Evolutionary conservation across 2,113 vertebrate species (phyloP).

Genomic region (Xiphophorus maculatus): DNA sequence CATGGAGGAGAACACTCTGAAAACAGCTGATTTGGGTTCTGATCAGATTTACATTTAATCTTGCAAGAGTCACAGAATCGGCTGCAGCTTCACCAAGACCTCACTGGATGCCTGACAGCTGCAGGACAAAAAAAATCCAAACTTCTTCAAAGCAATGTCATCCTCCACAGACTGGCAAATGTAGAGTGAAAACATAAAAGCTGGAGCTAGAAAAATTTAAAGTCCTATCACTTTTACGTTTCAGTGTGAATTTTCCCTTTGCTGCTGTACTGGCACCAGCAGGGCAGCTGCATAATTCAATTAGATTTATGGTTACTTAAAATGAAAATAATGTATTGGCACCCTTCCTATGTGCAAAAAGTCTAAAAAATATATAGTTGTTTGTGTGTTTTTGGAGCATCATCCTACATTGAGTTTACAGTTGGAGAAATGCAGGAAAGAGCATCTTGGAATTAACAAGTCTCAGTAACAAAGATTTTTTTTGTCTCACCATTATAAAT

Average conservation of each 20-base stretch:
- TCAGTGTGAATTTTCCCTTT: neutral
- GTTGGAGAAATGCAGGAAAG: neutral
- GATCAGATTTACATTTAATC: slow-evolving; percentile 1
- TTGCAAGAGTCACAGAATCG: neutral
- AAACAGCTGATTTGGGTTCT: neutral
- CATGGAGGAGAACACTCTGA: neutral
- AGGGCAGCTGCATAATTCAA: slow-evolving; percentile 10
- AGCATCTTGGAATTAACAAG: neutral
- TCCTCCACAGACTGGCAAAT: slow-evolving; percentile 19
- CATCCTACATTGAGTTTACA: neutral
- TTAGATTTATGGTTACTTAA: neutral
- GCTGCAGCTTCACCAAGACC: neutral
- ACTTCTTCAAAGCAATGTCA: slow-evolving; percentile 29
- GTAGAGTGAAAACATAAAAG: slow-evolving; percentile 29
- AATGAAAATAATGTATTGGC: too few species aligned
- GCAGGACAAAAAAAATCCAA: slow-evolving; percentile 22
- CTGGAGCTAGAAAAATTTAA: slow-evolving; percentile 27
- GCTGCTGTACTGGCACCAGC: neutral
- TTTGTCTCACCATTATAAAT: neutral
- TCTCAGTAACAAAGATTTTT: neutral
- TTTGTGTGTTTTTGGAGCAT: too few species aligned
- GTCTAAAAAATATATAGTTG: too few species aligned
- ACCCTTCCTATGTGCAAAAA: too few species aligned
- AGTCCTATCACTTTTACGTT: slow-evolving; percentile 5
- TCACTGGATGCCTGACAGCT: slow-evolving; percentile 30